Evolutionary conservation across 2,113 vertebrate species (phyloP).

Genomic region (Corvus cornix): DNA sequence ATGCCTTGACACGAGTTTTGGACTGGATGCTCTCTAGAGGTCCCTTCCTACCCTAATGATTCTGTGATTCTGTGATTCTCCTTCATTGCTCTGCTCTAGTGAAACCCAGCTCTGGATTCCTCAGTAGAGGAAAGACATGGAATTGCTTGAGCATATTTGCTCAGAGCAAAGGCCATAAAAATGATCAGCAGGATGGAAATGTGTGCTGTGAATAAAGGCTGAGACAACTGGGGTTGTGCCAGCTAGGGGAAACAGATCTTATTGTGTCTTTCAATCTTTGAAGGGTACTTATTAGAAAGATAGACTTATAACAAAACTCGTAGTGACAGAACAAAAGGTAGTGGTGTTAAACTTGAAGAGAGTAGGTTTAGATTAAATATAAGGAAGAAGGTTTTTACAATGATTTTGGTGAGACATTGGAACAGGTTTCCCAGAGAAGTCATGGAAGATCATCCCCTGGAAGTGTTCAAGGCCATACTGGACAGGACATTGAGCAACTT

Average conservation of each 20-base stretch:
- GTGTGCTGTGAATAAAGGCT: background rate
- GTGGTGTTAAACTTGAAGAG: background rate
- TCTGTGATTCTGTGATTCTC: background rate
- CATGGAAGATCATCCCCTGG: background rate
- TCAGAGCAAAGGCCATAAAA: background rate
- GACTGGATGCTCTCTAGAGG: background rate
- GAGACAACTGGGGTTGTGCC: background rate
- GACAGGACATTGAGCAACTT: rapidly evolving
- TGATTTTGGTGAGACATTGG: background rate
- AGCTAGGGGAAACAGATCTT: background rate
- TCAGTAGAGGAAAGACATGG: background rate
- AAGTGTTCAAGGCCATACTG: background rate
- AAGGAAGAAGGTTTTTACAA: background rate
- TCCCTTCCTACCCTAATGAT: background rate
- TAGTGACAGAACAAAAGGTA: background rate
- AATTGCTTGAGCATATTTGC: background rate
- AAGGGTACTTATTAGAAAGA: background rate
- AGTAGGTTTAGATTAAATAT: background rate
- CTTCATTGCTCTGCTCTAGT: background rate
- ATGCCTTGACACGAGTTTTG: background rate
- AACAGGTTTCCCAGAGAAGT: background rate
- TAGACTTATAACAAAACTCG: background rate
- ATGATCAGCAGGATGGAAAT: background rate
- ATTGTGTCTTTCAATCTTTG: background rate
- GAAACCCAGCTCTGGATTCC: background rate